Base-by-base conservation (phyloP, 2,888 invertebrate genomes). In the Cosmopolites sordidus region DNA sequence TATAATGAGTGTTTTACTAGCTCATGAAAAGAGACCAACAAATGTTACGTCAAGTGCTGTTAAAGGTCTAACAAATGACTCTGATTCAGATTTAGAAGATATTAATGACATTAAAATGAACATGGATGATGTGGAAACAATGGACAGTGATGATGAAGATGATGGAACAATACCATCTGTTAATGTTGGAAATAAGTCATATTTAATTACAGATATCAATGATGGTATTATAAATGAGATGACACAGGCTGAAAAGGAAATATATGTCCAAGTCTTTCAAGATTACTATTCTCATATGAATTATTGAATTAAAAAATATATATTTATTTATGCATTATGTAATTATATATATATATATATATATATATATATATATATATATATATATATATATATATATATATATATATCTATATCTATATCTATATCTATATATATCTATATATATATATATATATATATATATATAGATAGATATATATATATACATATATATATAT, bases 241-340 rank as follows among this genome's bases (percentile, higher is more conserved):
- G 96, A 87, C 90, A 8, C 87, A 90, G 15, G 78, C 86, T 2
- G 96, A 97, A 71, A 95, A 94, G 75, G 93, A 94, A 69, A 86
- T 88, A 33, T 97, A 96, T 73, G 95, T 96, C 64, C 89, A 92
- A 75, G 83, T 91, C 39, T 94, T 93, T 71, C 94, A 95, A 72
- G 94, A 96, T 73, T 88, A 90, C 74, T 94, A 92, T 76, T 88
- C 92, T 62, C 88, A 92, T 72, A 88, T 92, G 79, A 89, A 86
- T 68, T 89, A 88, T 76, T 92, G 75, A 73, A 14, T n/a, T 12
- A 5, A 5, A 5, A n/a, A n/a, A n/a, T n/a, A n/a, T n/a, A n/a
- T n/a, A n/a, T 8, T 29, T 6, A 29, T n/a, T 8, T 8, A 29
- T n/a, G n/a, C n/a, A n/a, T n/a, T n/a, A n/a, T n/a, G n/a, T n/a